Conservation (phyloP, 2,888 invertebrate species). For the Ptychoptera contaminata region DNA sequence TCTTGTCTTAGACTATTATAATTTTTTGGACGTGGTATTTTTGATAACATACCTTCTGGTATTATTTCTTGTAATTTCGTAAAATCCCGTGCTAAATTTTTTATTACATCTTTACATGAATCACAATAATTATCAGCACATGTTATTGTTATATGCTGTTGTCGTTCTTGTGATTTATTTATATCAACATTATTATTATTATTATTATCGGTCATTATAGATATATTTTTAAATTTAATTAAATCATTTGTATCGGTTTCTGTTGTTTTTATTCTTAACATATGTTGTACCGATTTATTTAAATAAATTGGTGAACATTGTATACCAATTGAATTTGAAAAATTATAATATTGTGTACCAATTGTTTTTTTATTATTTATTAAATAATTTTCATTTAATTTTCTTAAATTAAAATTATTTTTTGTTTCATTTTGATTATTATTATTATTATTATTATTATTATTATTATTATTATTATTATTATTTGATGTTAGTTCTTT, state of each 20-base stretch:
- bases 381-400: no score
- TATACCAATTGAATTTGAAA: no score
- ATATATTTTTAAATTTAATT: neutral
- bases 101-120: conserved; percentile 41
- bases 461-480: neutral
- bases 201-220: neutral
- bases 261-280: neutral
- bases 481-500: neutral
- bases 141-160: conserved; percentile 30
- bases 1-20: conserved; percentile 26
- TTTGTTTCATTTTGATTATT: neutral
- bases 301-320: no score
- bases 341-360: no score
- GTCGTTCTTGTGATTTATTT: conserved; percentile 23
- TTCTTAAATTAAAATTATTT: no score
- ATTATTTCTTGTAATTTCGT: conserved; percentile 13
- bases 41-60: conserved; percentile 10
- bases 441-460: neutral
- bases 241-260: neutral
- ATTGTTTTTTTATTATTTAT: no score
- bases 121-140: conserved; percentile 41
- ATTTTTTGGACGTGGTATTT: conserved; percentile 27
- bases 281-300: neutral
- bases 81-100: conserved; percentile 34
- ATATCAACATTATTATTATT: conserved; percentile 33